A percentile compares a stretch with the other conserved stretches of the same genome.
Evolutionary conservation across 23 tunicate species (phyloP).

Genomic region (Styela clava): DNA sequence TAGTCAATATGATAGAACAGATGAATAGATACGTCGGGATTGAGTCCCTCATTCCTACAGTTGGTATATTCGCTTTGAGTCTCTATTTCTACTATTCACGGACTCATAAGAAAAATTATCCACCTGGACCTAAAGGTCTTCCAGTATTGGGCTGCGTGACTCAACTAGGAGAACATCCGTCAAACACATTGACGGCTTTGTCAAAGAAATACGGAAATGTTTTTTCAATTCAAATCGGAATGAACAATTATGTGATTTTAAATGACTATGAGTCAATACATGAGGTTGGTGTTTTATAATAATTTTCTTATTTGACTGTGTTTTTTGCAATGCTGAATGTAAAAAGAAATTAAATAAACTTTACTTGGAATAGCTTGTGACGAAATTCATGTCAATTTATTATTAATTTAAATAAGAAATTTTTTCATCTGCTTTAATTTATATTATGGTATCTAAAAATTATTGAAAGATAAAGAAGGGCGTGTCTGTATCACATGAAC

Average conservation of each 20-base stretch:
- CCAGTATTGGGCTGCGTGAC: background rate
- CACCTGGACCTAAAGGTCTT: background rate
- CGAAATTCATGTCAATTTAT: too few relatives aligned
- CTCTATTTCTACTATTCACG: background rate
- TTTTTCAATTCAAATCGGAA: background rate
- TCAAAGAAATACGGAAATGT: conserved; percentile 9
- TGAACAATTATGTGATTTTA: background rate
- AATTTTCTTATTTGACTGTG: too few relatives aligned
- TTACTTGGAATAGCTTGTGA: too few relatives aligned
- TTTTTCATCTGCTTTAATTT: too few relatives aligned
- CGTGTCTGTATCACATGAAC: too few relatives aligned
- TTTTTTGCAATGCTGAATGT: too few relatives aligned
- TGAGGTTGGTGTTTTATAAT: background rate
- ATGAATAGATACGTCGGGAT: background rate
- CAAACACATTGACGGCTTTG: conserved; percentile 8
- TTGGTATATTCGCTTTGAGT: background rate
- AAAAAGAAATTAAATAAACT: too few relatives aligned
- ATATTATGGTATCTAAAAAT: too few relatives aligned
- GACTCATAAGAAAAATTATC: conserved; percentile 3
- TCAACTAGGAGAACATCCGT: background rate
- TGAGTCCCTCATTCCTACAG: background rate
- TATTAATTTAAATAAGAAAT: too few relatives aligned
- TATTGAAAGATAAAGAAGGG: too few relatives aligned
- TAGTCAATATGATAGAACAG: background rate
- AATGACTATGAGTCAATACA: background rate